Evolutionary conservation across 2,888 invertebrate genomes (phyloP).

Genomic region (Dinocampus coccinellae): DNA sequence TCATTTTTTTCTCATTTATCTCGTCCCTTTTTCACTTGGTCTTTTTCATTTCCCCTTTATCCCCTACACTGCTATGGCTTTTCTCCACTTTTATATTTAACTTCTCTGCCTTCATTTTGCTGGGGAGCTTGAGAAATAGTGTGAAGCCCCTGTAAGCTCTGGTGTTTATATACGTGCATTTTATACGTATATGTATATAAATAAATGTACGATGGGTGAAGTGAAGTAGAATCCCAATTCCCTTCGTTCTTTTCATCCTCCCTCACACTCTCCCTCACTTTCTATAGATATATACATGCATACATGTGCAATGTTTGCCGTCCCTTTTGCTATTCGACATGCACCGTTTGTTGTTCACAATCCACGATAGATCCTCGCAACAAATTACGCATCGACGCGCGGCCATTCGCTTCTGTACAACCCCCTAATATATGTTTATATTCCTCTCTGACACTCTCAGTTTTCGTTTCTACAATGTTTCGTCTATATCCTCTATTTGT

Average conservation of each 20-base stretch:
- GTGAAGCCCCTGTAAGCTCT: conserved; percentile 1
- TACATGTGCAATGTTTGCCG: neutral
- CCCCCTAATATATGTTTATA: neutral
- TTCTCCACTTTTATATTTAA: neutral
- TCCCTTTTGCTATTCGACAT: conserved; percentile 27
- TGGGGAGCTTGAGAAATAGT: neutral
- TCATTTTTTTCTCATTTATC: no score
- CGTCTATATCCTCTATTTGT: neutral
- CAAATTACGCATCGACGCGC: conserved; percentile 29
- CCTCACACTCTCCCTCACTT: neutral
- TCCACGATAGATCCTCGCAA: conserved; percentile 29
- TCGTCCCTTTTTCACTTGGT: no score
- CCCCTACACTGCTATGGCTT: conserved; percentile 19
- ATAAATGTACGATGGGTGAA: neutral
- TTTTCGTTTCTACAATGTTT: neutral
- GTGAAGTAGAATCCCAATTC: conserved; percentile 16
- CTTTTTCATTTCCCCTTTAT: conserved; percentile 8
- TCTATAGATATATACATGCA: neutral
- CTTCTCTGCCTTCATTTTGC: neutral
- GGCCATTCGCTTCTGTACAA: conserved; percentile 4
- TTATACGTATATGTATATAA: neutral
- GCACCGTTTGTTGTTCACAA: conserved; percentile 36
- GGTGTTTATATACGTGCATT: neutral
- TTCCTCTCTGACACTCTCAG: neutral
- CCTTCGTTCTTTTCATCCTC: neutral